These are phyloP conservation scores for Lasioglossum figueresi DNA, from an alignment of 2,888 invertebrate genomes.

Conservation along the genomic window DNA sequence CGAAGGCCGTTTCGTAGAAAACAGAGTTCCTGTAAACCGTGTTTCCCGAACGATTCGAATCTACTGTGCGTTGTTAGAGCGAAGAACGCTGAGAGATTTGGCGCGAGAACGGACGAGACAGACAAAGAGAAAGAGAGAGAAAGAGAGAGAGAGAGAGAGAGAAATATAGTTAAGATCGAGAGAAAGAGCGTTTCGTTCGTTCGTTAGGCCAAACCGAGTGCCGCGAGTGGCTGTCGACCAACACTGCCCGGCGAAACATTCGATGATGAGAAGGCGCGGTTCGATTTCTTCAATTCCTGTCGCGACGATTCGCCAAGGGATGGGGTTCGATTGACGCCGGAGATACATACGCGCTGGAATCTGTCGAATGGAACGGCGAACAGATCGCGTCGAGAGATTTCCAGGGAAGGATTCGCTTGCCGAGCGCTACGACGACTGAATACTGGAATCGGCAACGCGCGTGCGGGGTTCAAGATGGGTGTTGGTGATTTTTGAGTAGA, in stretches of 20 bases:
- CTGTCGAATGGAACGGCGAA: background rate
- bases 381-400: background rate
- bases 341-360: background rate
- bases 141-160: background rate
- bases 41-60: background rate
- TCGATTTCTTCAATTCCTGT: slow-evolving; percentile 62
- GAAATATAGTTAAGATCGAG: slow-evolving; percentile 2
- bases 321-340: slow-evolving; percentile 41
- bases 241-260: slow-evolving; percentile 28
- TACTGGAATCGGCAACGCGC: background rate
- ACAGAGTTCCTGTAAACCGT: background rate
- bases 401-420: background rate
- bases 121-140: background rate
- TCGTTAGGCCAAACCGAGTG: slow-evolving; percentile 48
- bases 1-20: background rate
- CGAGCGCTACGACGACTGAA: background rate
- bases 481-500: background rate
- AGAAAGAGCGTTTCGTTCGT: slow-evolving; percentile 15
- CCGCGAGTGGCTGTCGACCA: background rate
- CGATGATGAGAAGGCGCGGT: slow-evolving; percentile 59
- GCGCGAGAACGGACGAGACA: background rate
- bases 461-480: background rate
- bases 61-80: slow-evolving; percentile 1
- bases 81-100: background rate
- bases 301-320: slow-evolving; percentile 52